Evolutionary conservation across 2,888 invertebrate genomes (phyloP), one percentile per base, ranked within the genome.

Genomic region (Cephus nigrinus): DNA sequence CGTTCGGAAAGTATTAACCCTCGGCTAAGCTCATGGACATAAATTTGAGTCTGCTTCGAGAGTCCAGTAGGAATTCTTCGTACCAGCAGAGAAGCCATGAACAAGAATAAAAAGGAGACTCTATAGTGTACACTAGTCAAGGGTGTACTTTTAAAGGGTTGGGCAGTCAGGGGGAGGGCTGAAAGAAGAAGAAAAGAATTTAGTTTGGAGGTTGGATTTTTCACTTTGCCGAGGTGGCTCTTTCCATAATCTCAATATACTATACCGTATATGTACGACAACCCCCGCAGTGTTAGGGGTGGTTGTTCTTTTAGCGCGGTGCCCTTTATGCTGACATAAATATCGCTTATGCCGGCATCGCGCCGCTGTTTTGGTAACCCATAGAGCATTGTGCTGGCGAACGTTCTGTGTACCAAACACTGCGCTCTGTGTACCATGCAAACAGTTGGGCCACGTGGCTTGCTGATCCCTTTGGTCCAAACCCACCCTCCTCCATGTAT

Each of bases 321-420:
- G 86, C 86, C 88, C 89, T 91, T 91, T 91, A 89, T 89, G 90
- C 89, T 88, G 91, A 90, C 91, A 91, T 90, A 91, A 91, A 91
- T 91, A 91, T 91, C 91, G 91, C 88, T 91, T 90, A 90, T 91
- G 88, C 86, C 83, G 87, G 87, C 89, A 84, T 86, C 86, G 89
- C 87, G 89, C 85, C 90, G 88, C 88, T 91, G 90, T 91, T 91
- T 91, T 91, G 90, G 90, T 87, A 91, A 90, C 90, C 91, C 90
- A 88, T 91, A 87, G 88, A 88, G 90, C 89, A 90, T 90, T 89
- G 88, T 89, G 88, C 86, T 85, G 84, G 84, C 84, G 85, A 82
- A 84, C 83, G 82, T 84, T 85, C 84, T 89, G 88, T 90, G 87
- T 88, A 87, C 88, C 87, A 88, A 89, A 89, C 88, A 88, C 86